phyloP scores from a whole-genome alignment of 1,140 invertebrate genomes.

The Steinernema khuongi region DNA sequence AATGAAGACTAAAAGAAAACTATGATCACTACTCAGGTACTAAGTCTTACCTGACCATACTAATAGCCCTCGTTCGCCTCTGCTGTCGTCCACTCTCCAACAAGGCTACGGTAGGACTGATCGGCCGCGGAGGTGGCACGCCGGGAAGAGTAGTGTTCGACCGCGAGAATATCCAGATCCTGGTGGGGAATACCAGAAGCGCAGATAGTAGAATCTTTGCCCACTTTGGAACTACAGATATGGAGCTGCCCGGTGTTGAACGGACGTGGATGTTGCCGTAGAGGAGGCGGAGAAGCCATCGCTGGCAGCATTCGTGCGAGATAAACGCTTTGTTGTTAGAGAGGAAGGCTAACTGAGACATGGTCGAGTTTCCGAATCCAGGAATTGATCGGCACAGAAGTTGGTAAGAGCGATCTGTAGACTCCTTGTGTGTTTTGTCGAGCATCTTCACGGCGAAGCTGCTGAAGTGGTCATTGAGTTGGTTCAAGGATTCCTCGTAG shows the following conservation, averaged over 20 bases:
- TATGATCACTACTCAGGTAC: not conserved
- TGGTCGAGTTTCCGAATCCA: constrained; percentile 39
- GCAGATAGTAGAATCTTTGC: constrained; percentile 43
- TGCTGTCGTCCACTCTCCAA: constrained; percentile 33
- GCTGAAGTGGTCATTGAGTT: constrained; percentile 34
- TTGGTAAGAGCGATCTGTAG: constrained; percentile 41
- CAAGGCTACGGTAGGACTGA: constrained; percentile 43
- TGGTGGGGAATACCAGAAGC: constrained; percentile 24
- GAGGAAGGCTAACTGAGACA: constrained; percentile 51
- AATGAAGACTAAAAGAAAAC: not conserved
- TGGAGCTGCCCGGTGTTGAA: constrained; percentile 8
- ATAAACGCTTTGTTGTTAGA: constrained; percentile 33
- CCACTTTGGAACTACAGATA: constrained; percentile 41
- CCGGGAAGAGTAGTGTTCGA: not conserved
- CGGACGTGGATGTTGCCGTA: constrained; percentile 46
- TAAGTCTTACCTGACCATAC: not conserved
- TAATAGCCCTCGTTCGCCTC: constrained; percentile 17
- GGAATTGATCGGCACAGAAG: constrained; percentile 37
- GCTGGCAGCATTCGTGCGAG: constrained; percentile 53
- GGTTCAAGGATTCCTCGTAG: constrained; percentile 43
- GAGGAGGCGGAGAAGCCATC: constrained; percentile 49
- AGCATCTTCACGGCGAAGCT: constrained; percentile 37
- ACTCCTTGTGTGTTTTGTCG: constrained; percentile 35
- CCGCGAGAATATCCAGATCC: constrained; percentile 31
- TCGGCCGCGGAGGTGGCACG: not conserved